Evolutionary conservation across 2,113 vertebrate genomes (phyloP).

Genomic region (Phylloscopus whistleri): DNA sequence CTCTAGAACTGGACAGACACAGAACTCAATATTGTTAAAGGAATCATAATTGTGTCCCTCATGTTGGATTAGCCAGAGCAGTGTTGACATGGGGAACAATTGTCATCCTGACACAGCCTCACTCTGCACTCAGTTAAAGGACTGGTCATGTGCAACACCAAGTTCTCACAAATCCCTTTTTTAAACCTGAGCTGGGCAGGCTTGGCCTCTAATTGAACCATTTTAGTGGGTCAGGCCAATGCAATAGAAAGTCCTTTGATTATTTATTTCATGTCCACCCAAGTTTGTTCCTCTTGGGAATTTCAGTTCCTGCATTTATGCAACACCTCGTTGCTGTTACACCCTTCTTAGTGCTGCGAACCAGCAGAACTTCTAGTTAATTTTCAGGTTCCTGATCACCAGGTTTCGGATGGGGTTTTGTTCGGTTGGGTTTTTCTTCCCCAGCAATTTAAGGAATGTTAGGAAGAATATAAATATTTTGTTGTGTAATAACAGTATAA

Average conservation of each 20-base stretch:
- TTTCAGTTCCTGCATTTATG: not conserved
- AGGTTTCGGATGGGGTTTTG: not conserved
- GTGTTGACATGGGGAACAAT: not conserved
- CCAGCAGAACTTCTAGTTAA: not conserved
- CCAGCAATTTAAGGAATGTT: not conserved
- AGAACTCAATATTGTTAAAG: not conserved
- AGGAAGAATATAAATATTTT: not conserved
- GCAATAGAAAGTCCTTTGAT: not conserved
- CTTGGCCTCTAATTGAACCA: not conserved
- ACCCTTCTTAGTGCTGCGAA: not conserved
- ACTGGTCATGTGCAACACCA: not conserved
- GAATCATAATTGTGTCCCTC: not conserved
- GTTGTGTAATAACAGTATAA: not conserved
- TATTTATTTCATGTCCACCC: not conserved
- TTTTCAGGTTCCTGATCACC: not conserved
- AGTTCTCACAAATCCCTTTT: not conserved
- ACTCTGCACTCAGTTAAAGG: not conserved
- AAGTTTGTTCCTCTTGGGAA: not conserved
- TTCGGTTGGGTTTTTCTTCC: not conserved
- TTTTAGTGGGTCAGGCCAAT: not conserved
- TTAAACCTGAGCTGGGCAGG: not conserved
- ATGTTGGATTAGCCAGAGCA: not conserved
- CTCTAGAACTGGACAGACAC: not conserved
- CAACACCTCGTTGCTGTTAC: not conserved
- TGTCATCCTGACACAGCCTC: not conserved